Evolutionary conservation across 2,888 invertebrate species (phyloP).

Genomic region (Sycophila texana): DNA sequence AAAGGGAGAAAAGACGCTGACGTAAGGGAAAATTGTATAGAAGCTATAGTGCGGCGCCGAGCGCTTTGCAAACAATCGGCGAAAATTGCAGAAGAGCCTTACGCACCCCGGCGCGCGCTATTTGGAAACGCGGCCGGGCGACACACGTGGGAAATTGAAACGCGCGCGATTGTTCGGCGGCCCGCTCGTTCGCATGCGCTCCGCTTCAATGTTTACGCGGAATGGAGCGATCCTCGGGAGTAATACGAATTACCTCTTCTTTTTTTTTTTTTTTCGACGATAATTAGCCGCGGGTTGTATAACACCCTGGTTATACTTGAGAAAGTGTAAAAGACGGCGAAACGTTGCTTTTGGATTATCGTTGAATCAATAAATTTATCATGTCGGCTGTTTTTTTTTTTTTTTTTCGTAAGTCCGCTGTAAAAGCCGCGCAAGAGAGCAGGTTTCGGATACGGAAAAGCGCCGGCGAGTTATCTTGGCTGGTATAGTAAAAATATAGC

Average conservation of each 20-base stretch:
- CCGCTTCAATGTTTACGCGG: background rate
- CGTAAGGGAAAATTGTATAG: slow-evolving; percentile 14
- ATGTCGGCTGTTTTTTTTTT: too few relatives aligned
- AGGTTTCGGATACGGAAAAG: too few relatives aligned
- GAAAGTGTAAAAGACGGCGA: background rate
- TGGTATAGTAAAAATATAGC: too few relatives aligned
- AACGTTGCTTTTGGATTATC: background rate
- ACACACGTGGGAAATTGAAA: slow-evolving; percentile 40
- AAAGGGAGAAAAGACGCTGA: background rate
- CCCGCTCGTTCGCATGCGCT: background rate
- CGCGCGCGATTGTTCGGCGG: slow-evolving; percentile 11
- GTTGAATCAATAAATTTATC: background rate
- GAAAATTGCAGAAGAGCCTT: slow-evolving; percentile 4
- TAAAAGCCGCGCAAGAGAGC: too few relatives aligned
- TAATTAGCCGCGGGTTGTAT: slow-evolving; percentile 4
- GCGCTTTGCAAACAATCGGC: background rate
- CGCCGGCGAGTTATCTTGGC: too few relatives aligned
- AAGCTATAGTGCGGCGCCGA: background rate
- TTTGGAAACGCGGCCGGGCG: slow-evolving; percentile 14
- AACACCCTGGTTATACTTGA: background rate
- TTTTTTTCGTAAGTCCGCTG: too few relatives aligned
- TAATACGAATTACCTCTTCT: slow-evolving; percentile 6
- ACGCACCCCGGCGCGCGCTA: background rate
- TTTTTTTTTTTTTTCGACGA: slow-evolving; percentile 3
- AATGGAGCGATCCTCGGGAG: background rate